Percentiles rank a stretch among this genome's conserved stretches.
Conservation (phyloP, 2,113 vertebrate species). For the Gallinago jamesoni region DNA sequence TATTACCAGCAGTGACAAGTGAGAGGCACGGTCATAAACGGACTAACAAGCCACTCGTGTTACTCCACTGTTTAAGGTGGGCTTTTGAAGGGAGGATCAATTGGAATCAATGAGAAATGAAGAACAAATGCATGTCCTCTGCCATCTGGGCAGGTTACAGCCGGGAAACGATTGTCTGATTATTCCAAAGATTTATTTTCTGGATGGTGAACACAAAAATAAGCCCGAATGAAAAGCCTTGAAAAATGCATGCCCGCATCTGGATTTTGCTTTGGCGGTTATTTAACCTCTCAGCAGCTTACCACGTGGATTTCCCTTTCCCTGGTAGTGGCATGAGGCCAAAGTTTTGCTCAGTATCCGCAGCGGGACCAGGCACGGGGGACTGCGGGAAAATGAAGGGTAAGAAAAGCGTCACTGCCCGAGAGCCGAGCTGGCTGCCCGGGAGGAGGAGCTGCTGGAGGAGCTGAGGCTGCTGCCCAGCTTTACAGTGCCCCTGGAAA, state of each 20-base stretch:
- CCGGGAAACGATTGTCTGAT: background rate
- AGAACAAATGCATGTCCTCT: background rate
- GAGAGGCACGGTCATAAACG: background rate
- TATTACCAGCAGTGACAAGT: background rate
- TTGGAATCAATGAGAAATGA: background rate
- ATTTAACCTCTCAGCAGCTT: background rate
- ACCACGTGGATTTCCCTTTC: background rate
- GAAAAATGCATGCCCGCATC: background rate
- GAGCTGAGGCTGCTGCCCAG: background rate
- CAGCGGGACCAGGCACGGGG: background rate
- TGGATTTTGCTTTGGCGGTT: background rate
- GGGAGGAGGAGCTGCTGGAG: background rate
- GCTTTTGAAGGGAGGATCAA: background rate
- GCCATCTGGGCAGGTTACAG: background rate
- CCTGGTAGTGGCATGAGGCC: background rate
- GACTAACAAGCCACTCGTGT: background rate
- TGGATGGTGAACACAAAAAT: background rate
- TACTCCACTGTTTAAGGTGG: background rate
- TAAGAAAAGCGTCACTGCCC: background rate
- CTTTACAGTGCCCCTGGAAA: background rate
- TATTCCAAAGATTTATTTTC: background rate
- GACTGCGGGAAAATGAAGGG: background rate
- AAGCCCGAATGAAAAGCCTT: background rate
- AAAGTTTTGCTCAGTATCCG: background rate
- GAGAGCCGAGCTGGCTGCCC: background rate